Base-by-base conservation (phyloP, 2,113 vertebrate genomes). In the Chloroceryle aenea region DNA sequence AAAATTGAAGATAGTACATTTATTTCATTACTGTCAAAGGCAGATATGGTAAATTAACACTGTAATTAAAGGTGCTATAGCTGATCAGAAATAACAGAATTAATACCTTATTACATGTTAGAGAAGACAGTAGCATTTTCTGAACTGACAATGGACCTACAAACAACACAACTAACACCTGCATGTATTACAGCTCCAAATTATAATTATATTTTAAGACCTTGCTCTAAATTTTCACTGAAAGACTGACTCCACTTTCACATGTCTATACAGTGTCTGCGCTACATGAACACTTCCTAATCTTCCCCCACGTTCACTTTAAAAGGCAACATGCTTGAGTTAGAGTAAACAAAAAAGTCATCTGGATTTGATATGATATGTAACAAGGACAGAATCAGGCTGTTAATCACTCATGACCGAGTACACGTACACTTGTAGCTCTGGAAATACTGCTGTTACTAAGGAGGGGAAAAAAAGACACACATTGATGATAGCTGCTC, bases 281-380 rank as follows among this genome's bases (percentile, higher is more conserved):
- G 4, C 61, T 43, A 34, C 34, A 42, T 0, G 4, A 34, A 81
- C 13, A 79, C 47, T 84, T 84, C 40, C n/a, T 47, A 12, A 73
- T 76, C 52, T 53, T 58, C 19, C 20, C 14, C 4, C 40, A 15
- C 2, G 9, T 22, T 55, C 20, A 55, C 27, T 95, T 92, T 29
- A 72, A 85, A 93, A 91, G 75, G 34, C n/a, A 76, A 72, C 27
- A 43, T 15, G 45, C 26, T 38, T 48, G 45, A 93, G 55, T 30
- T 47, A 53, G 26, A 90, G 29, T 55, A 92, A 94, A 92, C 66
- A 91, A 87, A 48, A 63, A 87, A 87, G 63, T 89, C 62, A 95
- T 93, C 91, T 94, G 93, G 89, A 94, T 92, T 92, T 89, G 61
- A 76, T 82, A 85, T 3, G 61, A 76, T 82, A 85, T 3, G 8